These are phyloP conservation scores for Ditula angustiorana DNA, from an alignment of 2,888 invertebrate species.

Conservation along the genomic window DNA sequence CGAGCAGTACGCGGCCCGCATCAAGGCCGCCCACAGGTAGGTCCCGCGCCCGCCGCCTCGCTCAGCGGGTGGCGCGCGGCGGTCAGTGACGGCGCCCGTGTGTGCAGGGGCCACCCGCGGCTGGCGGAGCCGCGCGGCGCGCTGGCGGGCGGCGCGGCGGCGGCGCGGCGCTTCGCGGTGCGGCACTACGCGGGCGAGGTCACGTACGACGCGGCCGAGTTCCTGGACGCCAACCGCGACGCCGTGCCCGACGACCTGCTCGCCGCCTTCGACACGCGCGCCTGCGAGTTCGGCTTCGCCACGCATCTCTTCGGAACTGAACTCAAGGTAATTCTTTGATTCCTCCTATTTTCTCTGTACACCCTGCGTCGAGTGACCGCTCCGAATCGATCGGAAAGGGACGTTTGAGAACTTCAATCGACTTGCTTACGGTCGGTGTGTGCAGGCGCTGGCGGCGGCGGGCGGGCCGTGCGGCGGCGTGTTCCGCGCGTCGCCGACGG, in stretches of 20 bases:
- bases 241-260: slow-evolving; percentile 96
- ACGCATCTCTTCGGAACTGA: slow-evolving; percentile 98
- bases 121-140: slow-evolving; percentile 91
- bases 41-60: too few species aligned
- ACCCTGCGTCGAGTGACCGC: too few species aligned
- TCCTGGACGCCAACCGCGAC: slow-evolving; percentile 96
- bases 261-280: slow-evolving; percentile 95
- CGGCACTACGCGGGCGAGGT: slow-evolving; percentile 93
- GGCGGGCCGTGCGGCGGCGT: slow-evolving; percentile 91
- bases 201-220: slow-evolving; percentile 95
- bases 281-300: slow-evolving; percentile 98
- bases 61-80: too few species aligned
- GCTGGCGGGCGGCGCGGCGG: slow-evolving; percentile 77
- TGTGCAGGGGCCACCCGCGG: slow-evolving; percentile 91
- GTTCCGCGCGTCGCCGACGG: slow-evolving; percentile 96
- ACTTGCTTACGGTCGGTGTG: not conserved
- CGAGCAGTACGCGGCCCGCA: slow-evolving; percentile 72
- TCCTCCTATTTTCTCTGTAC: too few species aligned
- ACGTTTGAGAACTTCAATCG: too few species aligned
- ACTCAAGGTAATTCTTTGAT: slow-evolving; percentile 85
- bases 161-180: slow-evolving; percentile 92
- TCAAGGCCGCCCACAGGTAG: slow-evolving; percentile 68
- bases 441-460: slow-evolving; percentile 88
- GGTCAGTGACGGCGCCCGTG: too few species aligned
- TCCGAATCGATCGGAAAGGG: too few species aligned